Evolutionary conservation across 2,113 vertebrate species (phyloP).

Genomic region (Picathartes gymnocephalus): DNA sequence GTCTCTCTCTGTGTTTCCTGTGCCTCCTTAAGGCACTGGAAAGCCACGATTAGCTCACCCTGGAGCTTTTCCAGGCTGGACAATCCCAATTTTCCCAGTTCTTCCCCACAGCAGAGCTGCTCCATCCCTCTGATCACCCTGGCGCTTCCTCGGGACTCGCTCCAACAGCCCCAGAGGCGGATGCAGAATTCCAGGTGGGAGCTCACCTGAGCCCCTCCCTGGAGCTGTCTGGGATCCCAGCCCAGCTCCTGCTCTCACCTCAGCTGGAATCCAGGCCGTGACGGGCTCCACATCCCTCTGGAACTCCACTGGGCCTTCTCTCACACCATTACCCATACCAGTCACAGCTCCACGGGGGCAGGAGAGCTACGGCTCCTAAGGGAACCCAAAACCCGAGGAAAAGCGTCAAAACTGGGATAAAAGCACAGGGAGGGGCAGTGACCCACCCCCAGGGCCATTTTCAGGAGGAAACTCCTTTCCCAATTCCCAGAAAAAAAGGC

Average conservation of each 20-base stretch:
- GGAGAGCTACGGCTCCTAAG: slow-evolving; percentile 59
- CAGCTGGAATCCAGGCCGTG: slow-evolving; percentile 25
- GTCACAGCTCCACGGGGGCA: slow-evolving; percentile 37
- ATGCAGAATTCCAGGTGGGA: background rate
- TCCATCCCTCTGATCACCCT: background rate
- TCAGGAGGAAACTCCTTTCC: background rate
- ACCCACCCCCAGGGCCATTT: background rate
- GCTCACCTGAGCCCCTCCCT: background rate
- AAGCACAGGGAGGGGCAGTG: fast-evolving
- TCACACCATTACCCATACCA: slow-evolving; percentile 88
- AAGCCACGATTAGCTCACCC: fast-evolving
- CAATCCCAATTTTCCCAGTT: background rate
- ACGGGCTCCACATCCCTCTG: slow-evolving; percentile 73
- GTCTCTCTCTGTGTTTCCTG: fast-evolving
- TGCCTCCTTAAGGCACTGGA: background rate
- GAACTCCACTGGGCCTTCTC: slow-evolving; percentile 75
- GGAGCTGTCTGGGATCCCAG: fast-evolving
- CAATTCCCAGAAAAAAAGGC: background rate
- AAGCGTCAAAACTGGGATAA: background rate
- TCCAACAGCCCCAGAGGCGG: background rate
- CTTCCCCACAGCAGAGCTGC: background rate
- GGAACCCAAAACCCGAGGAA: background rate
- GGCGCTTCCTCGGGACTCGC: background rate
- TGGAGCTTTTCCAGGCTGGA: background rate
- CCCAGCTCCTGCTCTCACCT: slow-evolving; percentile 44